phyloP scores from a whole-genome alignment of 2,797 vertebrate species.

The Thaleichthys pacificus region DNA sequence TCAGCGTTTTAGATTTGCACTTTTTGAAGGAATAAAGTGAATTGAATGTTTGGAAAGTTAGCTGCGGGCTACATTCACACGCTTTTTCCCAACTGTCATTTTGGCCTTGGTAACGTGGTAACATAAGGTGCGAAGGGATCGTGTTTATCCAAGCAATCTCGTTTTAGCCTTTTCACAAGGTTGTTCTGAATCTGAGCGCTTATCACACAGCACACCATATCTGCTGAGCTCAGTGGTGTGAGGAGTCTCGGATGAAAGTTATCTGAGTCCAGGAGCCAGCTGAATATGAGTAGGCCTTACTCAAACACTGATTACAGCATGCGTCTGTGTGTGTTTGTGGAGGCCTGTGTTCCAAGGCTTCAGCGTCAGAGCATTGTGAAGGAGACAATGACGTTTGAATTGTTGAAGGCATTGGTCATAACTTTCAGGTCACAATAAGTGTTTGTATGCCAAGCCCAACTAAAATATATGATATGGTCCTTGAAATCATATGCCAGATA shows the following conservation, averaged over 20 bases:
- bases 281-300: constrained; percentile 14
- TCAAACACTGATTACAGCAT: constrained; percentile 2
- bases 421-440: neutral
- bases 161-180: constrained; percentile 50
- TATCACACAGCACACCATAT: constrained; percentile 45
- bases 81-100: no score
- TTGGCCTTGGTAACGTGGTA: constrained; percentile 29
- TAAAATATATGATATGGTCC: no score
- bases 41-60: no score
- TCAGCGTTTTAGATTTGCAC: no score
- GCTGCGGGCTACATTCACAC: no score
- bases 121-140: constrained; percentile 28
- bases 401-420: neutral
- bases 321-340: constrained; percentile 13
- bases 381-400: neutral
- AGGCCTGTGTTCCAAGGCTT: constrained; percentile 18
- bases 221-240: constrained; percentile 16
- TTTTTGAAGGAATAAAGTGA: neutral
- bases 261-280: constrained; percentile 8
- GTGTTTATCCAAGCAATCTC: constrained; percentile 57
- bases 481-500: no score
- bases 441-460: no score
- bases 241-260: constrained; percentile 21
- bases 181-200: constrained; percentile 26
- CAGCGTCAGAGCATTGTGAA: neutral